Base-by-base conservation (phyloP, 2,888 invertebrate genomes). In the Synergus itoensis region DNA sequence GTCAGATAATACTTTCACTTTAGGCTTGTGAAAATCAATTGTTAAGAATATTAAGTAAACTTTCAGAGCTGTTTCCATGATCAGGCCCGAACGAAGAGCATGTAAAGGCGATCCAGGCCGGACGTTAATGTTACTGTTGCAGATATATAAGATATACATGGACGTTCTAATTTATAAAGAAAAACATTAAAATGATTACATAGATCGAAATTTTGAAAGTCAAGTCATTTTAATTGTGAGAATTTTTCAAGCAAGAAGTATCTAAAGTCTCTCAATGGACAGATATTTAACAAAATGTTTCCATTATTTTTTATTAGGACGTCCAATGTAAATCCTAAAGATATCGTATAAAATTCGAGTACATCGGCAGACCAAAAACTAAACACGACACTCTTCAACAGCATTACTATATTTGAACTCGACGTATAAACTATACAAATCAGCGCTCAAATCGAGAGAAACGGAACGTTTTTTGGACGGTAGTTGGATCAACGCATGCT, bases 371-470 rank as follows among this genome's bases (percentile, higher is more conserved):
- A 82, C 81, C 81, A 87, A 86, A 77, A 88, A 88, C 84, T 84
- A 85, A 85, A 84, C 80, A 84, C 81, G 77, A 81, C 83, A 86
- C 83, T 80, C 83, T 84, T 86, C 83, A 87, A 88, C 84, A 88
- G 85, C 87, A 87, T 86, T 84, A 82, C 84, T 85, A 85, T 53
- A 86, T 84, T 85, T 86, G 85, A 89, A 88, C 88, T 86, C 84
- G 84, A 81, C 83, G 86, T 85, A 90, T 87, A 89, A 90, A 90
- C 89, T 90, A 89, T 90, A 89, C 87, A 87, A 87, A 89, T 87
- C 83, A 88, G 86, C 86, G 80, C 86, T 88, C 86, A 40, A 86
- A 88, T 84, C 80, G 87, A 87, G 87, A 85, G 75, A 79, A 84
- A 81, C 78, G 73, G 16, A 64, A 77, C 69, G 53, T 73, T 36